Evolutionary conservation across 2,797 vertebrate genomes (phyloP).

Genomic region (Tapirus indicus): DNA sequence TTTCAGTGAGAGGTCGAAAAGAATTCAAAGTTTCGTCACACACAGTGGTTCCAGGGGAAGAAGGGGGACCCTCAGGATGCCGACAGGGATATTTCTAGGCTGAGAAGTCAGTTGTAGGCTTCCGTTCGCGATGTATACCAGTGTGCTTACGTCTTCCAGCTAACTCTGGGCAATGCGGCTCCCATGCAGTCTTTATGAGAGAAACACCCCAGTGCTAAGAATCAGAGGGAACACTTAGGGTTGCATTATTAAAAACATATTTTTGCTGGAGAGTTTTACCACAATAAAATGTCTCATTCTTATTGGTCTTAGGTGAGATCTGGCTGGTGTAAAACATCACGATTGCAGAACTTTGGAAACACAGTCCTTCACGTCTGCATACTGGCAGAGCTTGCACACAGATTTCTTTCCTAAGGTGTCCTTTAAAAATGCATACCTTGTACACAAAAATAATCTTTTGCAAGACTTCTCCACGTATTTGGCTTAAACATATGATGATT

Average conservation of each 20-base stretch:
- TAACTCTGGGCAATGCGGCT: not conserved
- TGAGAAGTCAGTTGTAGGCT: not conserved
- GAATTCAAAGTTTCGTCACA: fast-evolving
- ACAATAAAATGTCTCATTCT: not conserved
- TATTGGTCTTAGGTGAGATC: not conserved
- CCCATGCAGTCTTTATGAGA: not conserved
- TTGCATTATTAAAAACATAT: constrained; percentile 50
- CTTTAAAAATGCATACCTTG: not conserved
- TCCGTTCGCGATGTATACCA: not conserved
- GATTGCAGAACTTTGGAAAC: not conserved
- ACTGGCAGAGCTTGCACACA: fast-evolving
- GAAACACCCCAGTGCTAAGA: not conserved
- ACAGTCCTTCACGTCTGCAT: not conserved
- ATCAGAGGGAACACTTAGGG: not conserved
- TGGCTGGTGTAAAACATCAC: not conserved
- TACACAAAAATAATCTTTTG: not conserved
- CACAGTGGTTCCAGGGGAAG: fast-evolving
- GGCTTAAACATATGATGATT: fast-evolving
- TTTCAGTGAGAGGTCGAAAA: not conserved
- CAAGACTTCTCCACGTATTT: not conserved
- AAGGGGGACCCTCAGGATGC: not conserved
- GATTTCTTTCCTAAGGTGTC: not conserved
- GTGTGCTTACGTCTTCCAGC: not conserved
- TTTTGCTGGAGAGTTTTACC: constrained; percentile 19
- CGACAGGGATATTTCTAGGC: not conserved